Conservation (phyloP, 2,113 vertebrate species). For the Megaptera novaeangliae region DNA sequence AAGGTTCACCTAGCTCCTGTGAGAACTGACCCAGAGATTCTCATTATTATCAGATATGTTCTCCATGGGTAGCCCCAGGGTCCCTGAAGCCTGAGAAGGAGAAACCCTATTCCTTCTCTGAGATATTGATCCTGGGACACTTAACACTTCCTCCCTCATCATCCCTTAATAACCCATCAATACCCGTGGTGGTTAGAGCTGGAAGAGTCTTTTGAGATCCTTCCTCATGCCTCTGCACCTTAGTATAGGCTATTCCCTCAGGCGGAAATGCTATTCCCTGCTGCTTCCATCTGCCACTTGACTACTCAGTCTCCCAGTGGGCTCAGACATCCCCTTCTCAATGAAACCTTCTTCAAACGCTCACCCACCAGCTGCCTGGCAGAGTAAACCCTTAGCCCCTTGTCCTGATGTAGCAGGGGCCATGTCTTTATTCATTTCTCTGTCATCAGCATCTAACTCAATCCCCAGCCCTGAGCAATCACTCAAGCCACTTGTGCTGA, state of each 20-base stretch:
- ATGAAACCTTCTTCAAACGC: neutral
- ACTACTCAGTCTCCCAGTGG: neutral
- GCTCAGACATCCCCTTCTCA: neutral
- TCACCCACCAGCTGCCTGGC: neutral
- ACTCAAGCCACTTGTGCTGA: rapidly evolving
- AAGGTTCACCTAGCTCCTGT: neutral
- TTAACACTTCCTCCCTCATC: neutral
- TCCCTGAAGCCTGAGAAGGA: neutral
- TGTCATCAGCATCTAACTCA: neutral
- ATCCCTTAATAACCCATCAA: neutral
- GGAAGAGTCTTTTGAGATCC: neutral
- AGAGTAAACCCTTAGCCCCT: neutral
- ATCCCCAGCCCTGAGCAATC: neutral
- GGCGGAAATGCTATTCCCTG: neutral
- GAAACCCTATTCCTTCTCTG: neutral
- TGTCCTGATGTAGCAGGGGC: neutral
- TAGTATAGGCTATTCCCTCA: neutral
- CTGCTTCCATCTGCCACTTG: neutral
- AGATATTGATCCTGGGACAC: neutral
- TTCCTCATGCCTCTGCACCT: neutral
- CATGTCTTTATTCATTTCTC: neutral
- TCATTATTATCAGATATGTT: neutral
- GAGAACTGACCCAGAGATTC: neutral
- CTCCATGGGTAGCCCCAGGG: neutral
- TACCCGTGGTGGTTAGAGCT: neutral